Evolutionary conservation across 2,888 invertebrate species (phyloP), one percentile per base, ranked within the genome.

Genomic region (Hemicrepidius hirtus): DNA sequence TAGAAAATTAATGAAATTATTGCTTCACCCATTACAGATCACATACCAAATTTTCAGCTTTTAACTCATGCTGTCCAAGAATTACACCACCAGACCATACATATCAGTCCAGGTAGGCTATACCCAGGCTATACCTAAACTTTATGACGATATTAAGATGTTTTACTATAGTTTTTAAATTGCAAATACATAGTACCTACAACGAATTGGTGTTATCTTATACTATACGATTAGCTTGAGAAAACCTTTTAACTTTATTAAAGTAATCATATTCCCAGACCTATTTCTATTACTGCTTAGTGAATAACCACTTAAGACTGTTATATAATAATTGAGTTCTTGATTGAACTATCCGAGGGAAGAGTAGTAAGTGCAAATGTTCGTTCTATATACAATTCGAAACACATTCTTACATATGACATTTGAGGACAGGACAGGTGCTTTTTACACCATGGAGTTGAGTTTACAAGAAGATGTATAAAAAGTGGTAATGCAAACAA

Each of bases 251-350:
- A 70, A 70, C 65, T 70, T 73, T 69, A 69, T 76, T 77, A 77
- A 77, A 71, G 74, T 77, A 77, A 77, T 77, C 75, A 76, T 73
- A 76, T 74, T 75, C 75, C 76, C 73, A 78, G 78, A 77, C 74
- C 74, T 73, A 78, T 78, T 78, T 75, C 78, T 77, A 78, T 78
- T 77, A 78, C 76, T 72, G 68, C 75, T 74, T 77, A 76, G 78
- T 79, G 77, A 79, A 78, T 79, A 77, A 77, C 77, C 79, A 79
- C 79, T 79, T 79, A 78, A 79, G 78, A 74, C 76, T 74, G 74
- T 79, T 79, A 79, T 79, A 79, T 77, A 79, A 79, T 79, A 79
- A 79, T 79, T 79, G 79, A 76, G 76, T 75, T 69, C 76, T 79
- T 78, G 77, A 79, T 79, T 79, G 78, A 78, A 74, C 71, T 70